Conservation (phyloP, 2,888 invertebrate genomes). For the Andrena flavipes region DNA sequence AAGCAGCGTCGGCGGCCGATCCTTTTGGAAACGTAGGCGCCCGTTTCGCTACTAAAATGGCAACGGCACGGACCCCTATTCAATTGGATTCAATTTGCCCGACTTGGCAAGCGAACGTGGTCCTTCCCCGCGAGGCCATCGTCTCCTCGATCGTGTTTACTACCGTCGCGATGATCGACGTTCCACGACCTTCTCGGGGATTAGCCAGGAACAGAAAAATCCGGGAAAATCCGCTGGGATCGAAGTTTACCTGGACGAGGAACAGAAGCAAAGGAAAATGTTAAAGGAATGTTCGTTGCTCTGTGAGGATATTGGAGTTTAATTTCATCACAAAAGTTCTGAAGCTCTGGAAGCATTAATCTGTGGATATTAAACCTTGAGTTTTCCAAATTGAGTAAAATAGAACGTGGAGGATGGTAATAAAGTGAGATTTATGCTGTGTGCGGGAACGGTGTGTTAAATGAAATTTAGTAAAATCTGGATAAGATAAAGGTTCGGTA, state of each 20-base stretch:
- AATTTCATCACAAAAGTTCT: too few species aligned
- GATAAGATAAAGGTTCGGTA: too few species aligned
- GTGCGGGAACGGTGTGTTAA: too few species aligned
- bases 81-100: constrained; percentile 27
- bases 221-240: too few species aligned
- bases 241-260: not conserved
- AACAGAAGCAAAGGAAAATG: not conserved
- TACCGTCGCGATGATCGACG: not conserved
- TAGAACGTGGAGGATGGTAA: too few species aligned
- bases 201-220: not conserved
- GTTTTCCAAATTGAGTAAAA: too few species aligned
- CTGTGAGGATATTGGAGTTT: too few species aligned
- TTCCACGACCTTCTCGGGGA: not conserved
- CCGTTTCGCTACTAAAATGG: constrained; percentile 28
- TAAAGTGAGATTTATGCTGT: too few species aligned
- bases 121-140: constrained; percentile 17
- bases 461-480: too few species aligned
- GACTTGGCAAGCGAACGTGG: constrained; percentile 29
- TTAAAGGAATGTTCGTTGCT: too few species aligned
- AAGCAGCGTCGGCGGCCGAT: constrained; percentile 12
- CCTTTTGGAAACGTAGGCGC: not conserved
- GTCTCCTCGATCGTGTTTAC: constrained; percentile 24
- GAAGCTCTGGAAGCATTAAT: too few species aligned
- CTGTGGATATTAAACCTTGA: too few species aligned
- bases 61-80: constrained; percentile 27